Base-by-base conservation (phyloP, 2,113 vertebrate genomes). In the Chamaetylas fuelleborni region DNA sequence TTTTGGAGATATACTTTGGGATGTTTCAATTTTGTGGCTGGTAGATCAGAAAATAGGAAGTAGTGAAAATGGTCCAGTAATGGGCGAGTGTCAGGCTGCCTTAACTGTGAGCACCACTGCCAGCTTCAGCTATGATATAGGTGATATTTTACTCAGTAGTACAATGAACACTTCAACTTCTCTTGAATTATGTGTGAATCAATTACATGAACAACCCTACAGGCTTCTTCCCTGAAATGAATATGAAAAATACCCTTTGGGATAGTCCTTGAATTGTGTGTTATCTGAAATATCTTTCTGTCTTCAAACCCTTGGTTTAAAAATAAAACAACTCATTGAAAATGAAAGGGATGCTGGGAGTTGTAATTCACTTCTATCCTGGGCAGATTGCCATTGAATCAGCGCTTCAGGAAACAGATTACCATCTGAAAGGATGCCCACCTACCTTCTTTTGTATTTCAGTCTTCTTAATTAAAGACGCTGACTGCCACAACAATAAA, bases 351-450 rank as follows among this genome's bases (percentile, higher is more conserved):
- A 36, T 91, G 70, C 67, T 86, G 90, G 74, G 93, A 97, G 36
- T 29, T 86, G 33, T 93, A 95, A 97, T 94, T 96, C 71, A 66
- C 36, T 83, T 89, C 33, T 67, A 2, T 79, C 51, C 90, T 94
- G 90, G 92, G 90, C 86, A 96, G 67, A 71, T 53, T 96, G 93
- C 83, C 96, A 95, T 77, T 88, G 67, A 79, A 73, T 84, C 33
- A 64, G 76, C 36, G 58, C 94, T 93, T 81, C 62, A 93, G 83
- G 88, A 97, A 94, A 85, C 8, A 87, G 70, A 88, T 88, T 89
- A 62, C 53, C 34, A 77, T 77, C 74, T 88, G 81, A 95, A 94
- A 85, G 25, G n/a, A 20, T 66, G 62, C 60, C 83, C 88, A 83
- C 70, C 83, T 81, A 83, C 60, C 38, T 94, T 86, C 56, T 28